A percentile compares a stretch with the other conserved stretches of the same genome.
Conservation (phyloP, 2,888 invertebrate genomes). For the Drosophila pseudotalamancana region DNA sequence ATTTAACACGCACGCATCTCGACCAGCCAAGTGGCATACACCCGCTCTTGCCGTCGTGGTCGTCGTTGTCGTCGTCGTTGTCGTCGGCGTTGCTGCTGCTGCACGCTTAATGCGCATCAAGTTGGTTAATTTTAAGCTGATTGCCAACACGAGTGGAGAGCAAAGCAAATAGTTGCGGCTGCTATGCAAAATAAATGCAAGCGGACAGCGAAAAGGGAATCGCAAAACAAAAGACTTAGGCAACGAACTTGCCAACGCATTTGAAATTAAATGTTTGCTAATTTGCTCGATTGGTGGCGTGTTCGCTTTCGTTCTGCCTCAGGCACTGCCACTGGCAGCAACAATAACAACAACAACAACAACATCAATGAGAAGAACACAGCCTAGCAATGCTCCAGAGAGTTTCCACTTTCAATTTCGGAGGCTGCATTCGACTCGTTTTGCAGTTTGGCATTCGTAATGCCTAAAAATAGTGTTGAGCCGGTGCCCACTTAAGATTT, state of each 20-base stretch:
- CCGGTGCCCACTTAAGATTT: constrained; percentile 56
- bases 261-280: constrained; percentile 74
- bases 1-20: constrained; percentile 58
- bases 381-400: constrained; percentile 70
- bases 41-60: constrained; percentile 25
- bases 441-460: constrained; percentile 42
- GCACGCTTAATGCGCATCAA: constrained; percentile 64
- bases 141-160: constrained; percentile 64
- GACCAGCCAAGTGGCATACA: constrained; percentile 40
- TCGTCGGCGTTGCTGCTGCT: constrained; percentile 15
- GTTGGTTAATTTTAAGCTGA: constrained; percentile 75
- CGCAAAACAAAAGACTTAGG: constrained; percentile 67
- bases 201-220: constrained; percentile 1
- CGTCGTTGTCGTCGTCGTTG: constrained; percentile 6
- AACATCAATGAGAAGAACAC: constrained; percentile 13
- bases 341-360: neutral
- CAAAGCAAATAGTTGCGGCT: constrained; percentile 45
- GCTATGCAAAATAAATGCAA: constrained; percentile 38
- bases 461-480: constrained; percentile 70
- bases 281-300: constrained; percentile 69
- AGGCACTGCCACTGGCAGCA: neutral
- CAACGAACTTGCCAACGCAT: constrained; percentile 68
- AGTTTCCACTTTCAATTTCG: constrained; percentile 81
- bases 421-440: constrained; percentile 54
- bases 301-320: constrained; percentile 42